Evolutionary conservation across 1,140 invertebrate genomes (phyloP).

Genomic region (Procambarus clarkii): DNA sequence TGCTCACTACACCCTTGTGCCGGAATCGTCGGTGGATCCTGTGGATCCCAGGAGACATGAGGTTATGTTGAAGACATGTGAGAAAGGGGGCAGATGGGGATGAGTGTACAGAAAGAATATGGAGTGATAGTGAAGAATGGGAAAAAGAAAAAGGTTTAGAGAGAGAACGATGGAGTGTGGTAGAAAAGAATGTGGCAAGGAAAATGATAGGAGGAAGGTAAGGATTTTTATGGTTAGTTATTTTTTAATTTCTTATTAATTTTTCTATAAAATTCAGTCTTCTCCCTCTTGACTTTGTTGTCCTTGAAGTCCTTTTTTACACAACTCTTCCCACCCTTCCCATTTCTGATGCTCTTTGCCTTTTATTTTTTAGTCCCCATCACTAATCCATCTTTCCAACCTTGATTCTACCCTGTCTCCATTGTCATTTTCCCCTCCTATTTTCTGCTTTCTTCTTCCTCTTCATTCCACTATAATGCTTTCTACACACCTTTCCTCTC

Average conservation of each 20-base stretch:
- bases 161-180: not conserved
- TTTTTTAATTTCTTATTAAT: no score
- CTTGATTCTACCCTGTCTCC: not conserved
- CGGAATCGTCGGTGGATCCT: slow-evolving; percentile 86
- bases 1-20: slow-evolving; percentile 88
- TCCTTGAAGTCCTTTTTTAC: no score
- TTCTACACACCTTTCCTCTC: not conserved
- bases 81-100: not conserved
- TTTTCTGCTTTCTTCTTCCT: no score
- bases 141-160: not conserved
- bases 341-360: no score
- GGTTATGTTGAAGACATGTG: not conserved
- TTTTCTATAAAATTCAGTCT: no score
- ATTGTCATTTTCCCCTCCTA: not conserved
- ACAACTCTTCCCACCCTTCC: no score
- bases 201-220: not conserved
- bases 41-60: not conserved
- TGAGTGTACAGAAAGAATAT: not conserved
- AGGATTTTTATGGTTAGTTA: no score
- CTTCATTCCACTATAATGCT: not conserved
- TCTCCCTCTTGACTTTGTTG: no score
- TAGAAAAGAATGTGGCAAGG: not conserved
- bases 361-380: no score
- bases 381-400: no score
- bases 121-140: not conserved